A percentile compares a stretch with the other conserved stretches of the same genome.
These are phyloP conservation scores for Denticeps clupeoides DNA, from an alignment of 2,797 vertebrate species.

Conservation along the genomic window DNA sequence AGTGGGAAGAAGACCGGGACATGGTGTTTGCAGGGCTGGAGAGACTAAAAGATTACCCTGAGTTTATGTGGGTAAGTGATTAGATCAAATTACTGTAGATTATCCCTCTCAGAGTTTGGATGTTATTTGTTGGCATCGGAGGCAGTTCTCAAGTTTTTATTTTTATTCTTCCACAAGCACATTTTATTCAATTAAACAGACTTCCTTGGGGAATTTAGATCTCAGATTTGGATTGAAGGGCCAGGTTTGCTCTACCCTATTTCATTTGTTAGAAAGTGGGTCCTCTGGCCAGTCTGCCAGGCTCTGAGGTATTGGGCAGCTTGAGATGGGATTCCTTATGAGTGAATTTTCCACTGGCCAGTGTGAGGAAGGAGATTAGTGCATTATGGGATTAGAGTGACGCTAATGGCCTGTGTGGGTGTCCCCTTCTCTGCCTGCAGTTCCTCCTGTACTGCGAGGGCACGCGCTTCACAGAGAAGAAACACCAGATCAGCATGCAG, in stretches of 20 bases:
- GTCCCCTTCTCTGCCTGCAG: constrained; percentile 42
- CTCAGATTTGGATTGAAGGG: too few relatives aligned
- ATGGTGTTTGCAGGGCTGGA: constrained; percentile 72
- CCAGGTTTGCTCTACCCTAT: too few relatives aligned
- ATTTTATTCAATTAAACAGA: too few relatives aligned
- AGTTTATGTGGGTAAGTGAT: constrained; percentile 91
- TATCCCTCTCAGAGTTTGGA: neutral
- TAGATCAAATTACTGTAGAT: neutral
- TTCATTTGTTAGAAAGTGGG: too few relatives aligned
- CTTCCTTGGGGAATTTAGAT: too few relatives aligned
- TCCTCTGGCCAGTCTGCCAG: too few relatives aligned
- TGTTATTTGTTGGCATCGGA: neutral
- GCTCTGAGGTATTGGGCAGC: too few relatives aligned
- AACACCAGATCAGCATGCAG: constrained; percentile 97
- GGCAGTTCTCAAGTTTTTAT: too few relatives aligned
- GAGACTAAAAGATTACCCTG: constrained; percentile 81
- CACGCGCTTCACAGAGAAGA: constrained; percentile 92
- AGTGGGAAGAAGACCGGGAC: constrained; percentile 90
- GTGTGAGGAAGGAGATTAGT: constrained; percentile 10
- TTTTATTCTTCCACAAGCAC: too few relatives aligned
- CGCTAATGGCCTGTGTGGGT: constrained; percentile 14
- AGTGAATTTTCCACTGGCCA: neutral
- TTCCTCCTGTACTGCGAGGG: constrained; percentile 97
- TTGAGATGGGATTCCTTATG: too few relatives aligned
- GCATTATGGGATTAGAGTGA: constrained; percentile 7